phyloP scores from a whole-genome alignment of 2,888 invertebrate genomes.

The Sminthurides aquaticus region DNA sequence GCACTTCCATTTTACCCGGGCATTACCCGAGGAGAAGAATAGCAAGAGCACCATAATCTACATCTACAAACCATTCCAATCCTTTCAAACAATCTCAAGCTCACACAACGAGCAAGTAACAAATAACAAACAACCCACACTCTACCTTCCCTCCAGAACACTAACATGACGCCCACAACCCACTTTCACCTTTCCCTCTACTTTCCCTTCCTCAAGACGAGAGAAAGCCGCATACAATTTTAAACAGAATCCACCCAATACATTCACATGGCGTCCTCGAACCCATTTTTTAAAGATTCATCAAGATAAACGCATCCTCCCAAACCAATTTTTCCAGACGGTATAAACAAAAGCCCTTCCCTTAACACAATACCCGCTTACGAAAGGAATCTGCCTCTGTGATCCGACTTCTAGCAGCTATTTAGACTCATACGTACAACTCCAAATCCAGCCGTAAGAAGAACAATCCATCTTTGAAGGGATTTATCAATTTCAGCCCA shows the following conservation, averaged over 20 bases:
- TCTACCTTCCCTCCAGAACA: not conserved
- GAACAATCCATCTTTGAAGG: constrained; percentile 29
- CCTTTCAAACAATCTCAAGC: constrained; percentile 12
- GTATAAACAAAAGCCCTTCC: too few species aligned
- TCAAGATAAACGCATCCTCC: not conserved
- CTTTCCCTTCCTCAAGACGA: not conserved
- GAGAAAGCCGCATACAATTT: not conserved
- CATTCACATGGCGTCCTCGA: not conserved
- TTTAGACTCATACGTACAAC: too few species aligned
- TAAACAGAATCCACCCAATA: not conserved
- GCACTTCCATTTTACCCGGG: not conserved
- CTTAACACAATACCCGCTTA: too few species aligned
- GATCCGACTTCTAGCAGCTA: too few species aligned
- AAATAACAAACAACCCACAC: not conserved
- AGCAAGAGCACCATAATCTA: not conserved
- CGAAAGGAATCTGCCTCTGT: too few species aligned
- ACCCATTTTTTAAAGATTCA: not conserved
- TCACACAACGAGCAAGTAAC: too few species aligned
- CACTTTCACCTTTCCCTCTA: not conserved
- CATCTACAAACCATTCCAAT: constrained; percentile 2
- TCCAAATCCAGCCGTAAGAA: too few species aligned
- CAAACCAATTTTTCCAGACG: not conserved
- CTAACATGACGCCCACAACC: not conserved
- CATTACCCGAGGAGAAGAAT: too few species aligned
- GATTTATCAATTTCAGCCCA: constrained; percentile 42